Percentiles rank a stretch among this genome's conserved stretches.
Evolutionary conservation across 2,113 vertebrate genomes (phyloP).

Genomic region (Corvus cornix): DNA sequence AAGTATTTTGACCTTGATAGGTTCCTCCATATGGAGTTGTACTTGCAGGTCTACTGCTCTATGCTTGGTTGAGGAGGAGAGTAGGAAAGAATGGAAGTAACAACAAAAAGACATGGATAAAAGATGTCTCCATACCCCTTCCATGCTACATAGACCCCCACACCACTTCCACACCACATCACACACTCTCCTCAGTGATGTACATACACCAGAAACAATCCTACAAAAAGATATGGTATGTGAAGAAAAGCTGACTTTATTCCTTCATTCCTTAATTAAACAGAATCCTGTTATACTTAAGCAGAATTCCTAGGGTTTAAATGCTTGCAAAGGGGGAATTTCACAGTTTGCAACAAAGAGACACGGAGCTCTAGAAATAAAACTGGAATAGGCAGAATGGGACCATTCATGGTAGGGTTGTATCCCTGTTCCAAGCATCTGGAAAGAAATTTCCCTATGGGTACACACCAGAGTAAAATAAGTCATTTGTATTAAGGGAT

Average conservation of each 20-base stretch:
- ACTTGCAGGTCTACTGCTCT: not conserved
- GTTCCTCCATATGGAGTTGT: conserved; percentile 33
- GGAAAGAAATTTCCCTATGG: not conserved
- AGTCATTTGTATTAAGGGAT: too few species aligned
- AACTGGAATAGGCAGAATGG: not conserved
- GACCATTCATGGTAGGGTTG: not conserved
- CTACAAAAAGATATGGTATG: not conserved
- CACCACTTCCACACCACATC: not conserved
- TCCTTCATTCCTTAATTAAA: not conserved
- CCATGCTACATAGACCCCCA: not conserved
- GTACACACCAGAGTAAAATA: not conserved
- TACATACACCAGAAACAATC: not conserved
- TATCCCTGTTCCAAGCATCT: not conserved
- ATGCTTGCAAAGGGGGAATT: not conserved
- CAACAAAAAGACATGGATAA: not conserved
- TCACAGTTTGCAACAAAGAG: not conserved
- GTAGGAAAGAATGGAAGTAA: not conserved
- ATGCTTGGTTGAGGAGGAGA: not conserved
- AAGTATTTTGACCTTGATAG: conserved; percentile 34
- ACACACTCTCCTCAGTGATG: rapidly evolving
- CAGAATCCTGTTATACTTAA: not conserved
- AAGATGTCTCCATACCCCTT: not conserved
- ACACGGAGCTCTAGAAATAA: not conserved
- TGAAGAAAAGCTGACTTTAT: not conserved
- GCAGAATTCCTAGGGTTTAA: not conserved